phyloP scores from a whole-genome alignment of 2,888 invertebrate species.

The Caenorhabditis sulstoni region DNA sequence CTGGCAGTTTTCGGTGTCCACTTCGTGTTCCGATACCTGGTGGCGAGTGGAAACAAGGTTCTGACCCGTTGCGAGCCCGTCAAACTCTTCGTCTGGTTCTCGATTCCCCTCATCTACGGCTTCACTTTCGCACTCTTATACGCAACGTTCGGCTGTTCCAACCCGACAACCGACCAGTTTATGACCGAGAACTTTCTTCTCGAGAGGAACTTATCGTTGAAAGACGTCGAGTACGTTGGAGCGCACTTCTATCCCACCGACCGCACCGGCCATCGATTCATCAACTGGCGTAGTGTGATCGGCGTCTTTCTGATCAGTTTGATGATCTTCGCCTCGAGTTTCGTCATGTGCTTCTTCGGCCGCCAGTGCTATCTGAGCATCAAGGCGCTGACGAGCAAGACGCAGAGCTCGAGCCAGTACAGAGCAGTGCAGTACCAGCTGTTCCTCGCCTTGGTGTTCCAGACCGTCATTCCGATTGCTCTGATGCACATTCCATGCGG shows the following conservation, averaged over 20 bases:
- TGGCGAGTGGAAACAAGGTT: conserved; percentile 2
- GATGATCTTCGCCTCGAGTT: neutral
- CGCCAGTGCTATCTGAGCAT: no score
- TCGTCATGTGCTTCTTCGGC: neutral
- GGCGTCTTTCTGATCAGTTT: neutral
- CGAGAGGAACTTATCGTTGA: neutral
- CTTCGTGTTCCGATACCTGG: conserved; percentile 31
- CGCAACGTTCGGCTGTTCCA: no score
- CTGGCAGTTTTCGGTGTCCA: conserved; percentile 30
- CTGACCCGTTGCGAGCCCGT: neutral
- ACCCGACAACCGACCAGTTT: neutral
- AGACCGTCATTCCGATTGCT: conserved; percentile 16
- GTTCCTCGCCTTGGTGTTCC: conserved; percentile 28
- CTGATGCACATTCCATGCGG: conserved; percentile 19
- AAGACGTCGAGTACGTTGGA: neutral
- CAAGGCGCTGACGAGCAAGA: no score
- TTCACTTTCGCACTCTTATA: no score
- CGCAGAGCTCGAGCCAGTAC: no score
- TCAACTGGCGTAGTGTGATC: conserved; percentile 3
- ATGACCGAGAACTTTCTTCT: neutral
- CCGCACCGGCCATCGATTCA: neutral
- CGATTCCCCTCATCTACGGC: neutral
- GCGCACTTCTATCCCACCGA: conserved; percentile 6
- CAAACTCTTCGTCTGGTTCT: neutral
- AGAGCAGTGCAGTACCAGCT: conserved; percentile 12